A percentile compares a stretch with the other conserved stretches of the same genome.
phyloP scores from a whole-genome alignment of 2,888 invertebrate genomes.

The Meteorus colon region DNA sequence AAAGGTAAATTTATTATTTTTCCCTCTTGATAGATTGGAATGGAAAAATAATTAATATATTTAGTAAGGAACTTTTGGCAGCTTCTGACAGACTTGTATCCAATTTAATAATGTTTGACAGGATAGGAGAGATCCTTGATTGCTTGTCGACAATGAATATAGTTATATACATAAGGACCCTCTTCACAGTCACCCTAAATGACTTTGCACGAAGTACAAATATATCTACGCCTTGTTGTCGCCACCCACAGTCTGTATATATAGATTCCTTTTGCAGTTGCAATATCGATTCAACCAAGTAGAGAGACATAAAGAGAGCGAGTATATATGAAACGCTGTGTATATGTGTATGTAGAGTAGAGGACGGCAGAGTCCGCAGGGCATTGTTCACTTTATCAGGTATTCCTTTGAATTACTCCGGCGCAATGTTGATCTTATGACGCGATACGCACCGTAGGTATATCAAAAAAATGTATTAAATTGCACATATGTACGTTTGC shows the following conservation, averaged over 20 bases:
- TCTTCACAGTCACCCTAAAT: slow-evolving; percentile 27
- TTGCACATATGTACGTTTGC: neutral
- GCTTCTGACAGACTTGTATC: neutral
- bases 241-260: slow-evolving; percentile 31
- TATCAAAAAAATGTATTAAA: neutral
- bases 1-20: no score
- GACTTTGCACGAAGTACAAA: slow-evolving; percentile 32
- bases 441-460: neutral
- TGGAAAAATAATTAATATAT: slow-evolving; percentile 10
- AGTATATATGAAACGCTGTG: neutral
- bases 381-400: slow-evolving; percentile 25
- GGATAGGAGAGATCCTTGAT: slow-evolving; percentile 13
- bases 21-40: no score
- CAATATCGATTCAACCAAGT: slow-evolving; percentile 32
- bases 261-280: slow-evolving; percentile 35
- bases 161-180: slow-evolving; percentile 29
- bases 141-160: slow-evolving; percentile 19
- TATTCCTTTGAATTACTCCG: slow-evolving; percentile 24
- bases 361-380: slow-evolving; percentile 4
- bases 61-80: slow-evolving; percentile 6
- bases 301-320: slow-evolving; percentile 27
- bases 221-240: slow-evolving; percentile 16
- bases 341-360: neutral
- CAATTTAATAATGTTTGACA: slow-evolving; percentile 1
- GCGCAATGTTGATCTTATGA: slow-evolving; percentile 9